phyloP scores from a whole-genome alignment of 1,140 invertebrate species.

The Hirudo medicinalis region DNA sequence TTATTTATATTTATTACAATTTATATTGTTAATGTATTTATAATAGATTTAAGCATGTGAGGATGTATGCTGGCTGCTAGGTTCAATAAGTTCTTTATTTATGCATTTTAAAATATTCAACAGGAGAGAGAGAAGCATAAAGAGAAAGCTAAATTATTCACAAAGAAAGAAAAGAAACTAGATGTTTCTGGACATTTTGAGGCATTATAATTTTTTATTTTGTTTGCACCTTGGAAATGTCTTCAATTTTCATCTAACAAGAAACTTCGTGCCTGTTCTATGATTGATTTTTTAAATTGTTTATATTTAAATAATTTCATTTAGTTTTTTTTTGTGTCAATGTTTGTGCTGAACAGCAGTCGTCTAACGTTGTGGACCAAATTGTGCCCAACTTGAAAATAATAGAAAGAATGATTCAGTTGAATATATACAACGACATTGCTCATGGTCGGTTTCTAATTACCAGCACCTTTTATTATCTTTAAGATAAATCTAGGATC shows the following conservation, averaged over 20 bases:
- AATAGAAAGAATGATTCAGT: constrained; percentile 79
- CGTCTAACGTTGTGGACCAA: constrained; percentile 36
- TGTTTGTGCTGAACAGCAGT: not conserved
- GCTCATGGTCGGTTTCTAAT: constrained; percentile 51
- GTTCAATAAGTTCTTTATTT: not conserved
- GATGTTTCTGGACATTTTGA: constrained; percentile 13
- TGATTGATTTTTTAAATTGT: too few species aligned
- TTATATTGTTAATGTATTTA: too few species aligned
- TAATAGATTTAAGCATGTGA: not conserved
- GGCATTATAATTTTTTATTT: not conserved
- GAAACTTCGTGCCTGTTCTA: too few species aligned
- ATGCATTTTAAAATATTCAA: not conserved
- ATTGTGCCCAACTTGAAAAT: constrained; percentile 54
- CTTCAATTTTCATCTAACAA: too few species aligned
- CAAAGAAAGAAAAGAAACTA: not conserved
- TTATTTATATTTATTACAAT: too few species aligned
- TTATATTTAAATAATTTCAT: too few species aligned
- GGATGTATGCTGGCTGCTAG: too few species aligned
- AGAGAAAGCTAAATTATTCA: not conserved
- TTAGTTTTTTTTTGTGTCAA: too few species aligned
- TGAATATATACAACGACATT: constrained; percentile 83
- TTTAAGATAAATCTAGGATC: too few species aligned
- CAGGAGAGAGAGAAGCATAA: constrained; percentile 3
- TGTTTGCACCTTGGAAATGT: too few species aligned
- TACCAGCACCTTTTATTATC: not conserved